Evolutionary conservation across 2,113 vertebrate genomes (phyloP).

Genomic region (Elanoides forficatus): DNA sequence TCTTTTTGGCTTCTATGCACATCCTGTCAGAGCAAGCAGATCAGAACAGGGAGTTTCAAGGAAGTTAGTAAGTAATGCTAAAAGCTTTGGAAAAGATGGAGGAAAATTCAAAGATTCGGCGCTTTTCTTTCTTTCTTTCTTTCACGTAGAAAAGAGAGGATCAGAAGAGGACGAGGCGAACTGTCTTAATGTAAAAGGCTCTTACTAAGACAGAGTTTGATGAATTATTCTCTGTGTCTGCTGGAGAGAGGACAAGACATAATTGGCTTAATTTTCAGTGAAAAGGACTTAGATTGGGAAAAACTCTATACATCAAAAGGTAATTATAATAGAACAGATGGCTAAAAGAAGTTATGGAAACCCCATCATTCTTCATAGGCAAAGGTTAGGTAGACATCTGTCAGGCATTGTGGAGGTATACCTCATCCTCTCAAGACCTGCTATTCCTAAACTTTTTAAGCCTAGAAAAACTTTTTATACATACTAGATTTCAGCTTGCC

Average conservation of each 20-base stretch:
- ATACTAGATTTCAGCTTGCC: background rate
- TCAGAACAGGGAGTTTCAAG: background rate
- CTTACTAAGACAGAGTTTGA: background rate
- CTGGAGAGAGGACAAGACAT: background rate
- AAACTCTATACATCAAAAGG: conserved; percentile 6
- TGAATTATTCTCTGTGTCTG: conserved; percentile 16
- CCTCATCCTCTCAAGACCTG: background rate
- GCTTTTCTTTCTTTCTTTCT: background rate
- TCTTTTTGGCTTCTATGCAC: background rate
- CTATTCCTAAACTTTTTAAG: background rate
- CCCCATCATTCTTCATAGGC: background rate
- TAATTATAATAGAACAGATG: background rate
- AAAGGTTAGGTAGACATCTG: background rate
- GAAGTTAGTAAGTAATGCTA: background rate
- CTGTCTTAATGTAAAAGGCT: background rate
- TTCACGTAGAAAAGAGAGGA: background rate
- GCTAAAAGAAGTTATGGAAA: background rate
- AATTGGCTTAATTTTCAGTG: conserved; percentile 37
- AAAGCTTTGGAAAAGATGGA: background rate
- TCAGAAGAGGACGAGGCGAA: background rate
- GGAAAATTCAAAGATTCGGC: background rate
- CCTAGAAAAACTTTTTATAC: background rate
- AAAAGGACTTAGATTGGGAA: background rate
- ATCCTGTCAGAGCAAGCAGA: background rate
- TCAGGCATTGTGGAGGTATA: background rate